phyloP scores from a whole-genome alignment of 2,797 vertebrate genomes.

The Valencia hispanica region DNA sequence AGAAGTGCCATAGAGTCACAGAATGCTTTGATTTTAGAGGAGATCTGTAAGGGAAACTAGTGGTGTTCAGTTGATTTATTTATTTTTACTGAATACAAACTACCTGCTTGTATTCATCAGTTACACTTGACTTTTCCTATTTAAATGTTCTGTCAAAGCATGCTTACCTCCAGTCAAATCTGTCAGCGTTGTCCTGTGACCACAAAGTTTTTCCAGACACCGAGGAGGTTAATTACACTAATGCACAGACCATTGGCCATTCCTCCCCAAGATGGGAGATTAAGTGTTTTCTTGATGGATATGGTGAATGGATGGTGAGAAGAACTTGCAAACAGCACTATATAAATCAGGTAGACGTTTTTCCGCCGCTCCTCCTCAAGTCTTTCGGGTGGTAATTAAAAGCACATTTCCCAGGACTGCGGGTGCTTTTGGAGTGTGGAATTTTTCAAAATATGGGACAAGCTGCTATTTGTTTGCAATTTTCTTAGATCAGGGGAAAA shows the following conservation, averaged over 20 bases:
- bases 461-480: slow-evolving; percentile 74
- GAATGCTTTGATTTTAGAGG: slow-evolving; percentile 15
- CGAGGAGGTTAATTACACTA: slow-evolving; percentile 78
- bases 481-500: slow-evolving; percentile 50
- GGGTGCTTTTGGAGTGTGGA: slow-evolving; percentile 66
- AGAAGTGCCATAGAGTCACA: slow-evolving; percentile 13
- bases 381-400: slow-evolving; percentile 93
- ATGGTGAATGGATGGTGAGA: slow-evolving; percentile 86
- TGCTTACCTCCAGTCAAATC: slow-evolving; percentile 22
- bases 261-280: slow-evolving; percentile 84
- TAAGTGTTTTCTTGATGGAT: slow-evolving; percentile 90
- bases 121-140: slow-evolving; percentile 52
- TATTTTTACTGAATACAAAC: slow-evolving; percentile 1
- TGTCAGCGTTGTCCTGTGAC: slow-evolving; percentile 51
- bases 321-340: slow-evolving; percentile 88
- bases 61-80: neutral
- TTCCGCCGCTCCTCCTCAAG: slow-evolving; percentile 70
- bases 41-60: slow-evolving; percentile 8
- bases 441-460: slow-evolving; percentile 70
- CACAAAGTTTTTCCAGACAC: slow-evolving; percentile 42
- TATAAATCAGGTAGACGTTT: slow-evolving; percentile 88
- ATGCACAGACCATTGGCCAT: slow-evolving; percentile 82
- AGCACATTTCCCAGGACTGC: slow-evolving; percentile 86
- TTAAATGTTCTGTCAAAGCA: slow-evolving; percentile 29
- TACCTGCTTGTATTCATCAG: slow-evolving; percentile 41